phyloP scores from a whole-genome alignment of 2,113 vertebrate species.

The Myrmecobius fasciatus region DNA sequence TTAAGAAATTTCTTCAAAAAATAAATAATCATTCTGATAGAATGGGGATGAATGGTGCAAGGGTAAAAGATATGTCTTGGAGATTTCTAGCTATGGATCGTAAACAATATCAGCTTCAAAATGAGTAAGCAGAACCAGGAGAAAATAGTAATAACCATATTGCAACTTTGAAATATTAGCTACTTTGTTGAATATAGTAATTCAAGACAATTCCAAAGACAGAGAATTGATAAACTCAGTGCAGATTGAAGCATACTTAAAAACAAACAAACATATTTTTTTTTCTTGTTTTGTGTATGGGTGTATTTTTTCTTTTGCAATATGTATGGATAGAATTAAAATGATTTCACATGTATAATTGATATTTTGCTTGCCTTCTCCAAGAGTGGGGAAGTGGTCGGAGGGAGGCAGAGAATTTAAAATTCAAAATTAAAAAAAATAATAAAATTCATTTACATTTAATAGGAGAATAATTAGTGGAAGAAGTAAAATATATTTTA shows the following conservation, averaged over 20 bases:
- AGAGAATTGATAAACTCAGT: not conserved
- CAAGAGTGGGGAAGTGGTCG: no score
- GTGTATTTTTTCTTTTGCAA: not conserved
- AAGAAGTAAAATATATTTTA: no score
- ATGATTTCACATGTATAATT: no score
- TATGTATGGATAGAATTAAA: no score
- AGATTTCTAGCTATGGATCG: not conserved
- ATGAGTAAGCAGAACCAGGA: not conserved
- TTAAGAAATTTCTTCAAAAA: no score
- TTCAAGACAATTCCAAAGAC: not conserved
- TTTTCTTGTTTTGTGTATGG: not conserved
- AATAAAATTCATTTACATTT: no score
- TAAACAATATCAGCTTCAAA: not conserved
- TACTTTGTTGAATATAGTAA: not conserved
- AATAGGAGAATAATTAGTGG: no score
- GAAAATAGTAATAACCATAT: not conserved
- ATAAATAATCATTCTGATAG: no score
- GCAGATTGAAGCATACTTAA: not conserved
- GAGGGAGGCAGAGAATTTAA: no score
- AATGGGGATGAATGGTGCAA: not conserved
- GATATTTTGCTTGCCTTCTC: no score
- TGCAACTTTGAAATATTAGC: not conserved
- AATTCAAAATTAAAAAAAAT: no score
- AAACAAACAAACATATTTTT: not conserved
- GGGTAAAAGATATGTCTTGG: not conserved